Evolutionary conservation across 2,113 vertebrate genomes (phyloP), one percentile per base, ranked within the genome.

Genomic region (Trichomycterus rosablanca): DNA sequence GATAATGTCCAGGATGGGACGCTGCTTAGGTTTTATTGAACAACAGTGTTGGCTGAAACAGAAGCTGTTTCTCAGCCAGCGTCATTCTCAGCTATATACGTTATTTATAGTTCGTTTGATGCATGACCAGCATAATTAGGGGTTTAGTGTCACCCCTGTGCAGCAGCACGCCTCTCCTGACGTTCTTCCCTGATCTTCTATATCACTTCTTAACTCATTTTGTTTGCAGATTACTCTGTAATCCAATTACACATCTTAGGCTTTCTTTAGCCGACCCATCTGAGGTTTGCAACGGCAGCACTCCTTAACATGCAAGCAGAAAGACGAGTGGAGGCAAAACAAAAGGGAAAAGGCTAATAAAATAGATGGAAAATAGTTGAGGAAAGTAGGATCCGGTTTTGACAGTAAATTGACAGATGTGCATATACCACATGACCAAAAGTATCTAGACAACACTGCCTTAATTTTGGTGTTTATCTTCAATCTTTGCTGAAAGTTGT

Each of bases 151-250:
- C 10, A 1, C n/a, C 14, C 35, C 9, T 10, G 3, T 51, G n/a
- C 23, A 28, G n/a, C 58, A 16, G 45, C 35, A 37, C 3, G 24
- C 23, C 72, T 66, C 57, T 63, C 55, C 64, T 52, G 57, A 26
- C 48, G 7, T 48, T 69, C 49, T 15, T 18, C 62, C 73, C 75
- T 74, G 70, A 82, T 83, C 73, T 64, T 12, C 8, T 28, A 59
- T 68, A 57, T 68, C 63, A 60, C 70, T 54, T 80, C 73, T 74
- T 66, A 53, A 26, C n/a, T 71, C 58, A 40, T 72, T 78, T 78
- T 84, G 76, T 80, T 82, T 78, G 67, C 74, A 68, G 71, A 81
- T 78, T 79, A 80, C 34, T 75, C 70, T 57, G 70, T 80, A 82
- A 82, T 78, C 76, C 77, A 80, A 75, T 83, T 83, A 78, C 71